Evolutionary conservation across 2,888 invertebrate genomes (phyloP), one percentile per base, ranked within the genome.

Genomic region (Diaperis boleti): DNA sequence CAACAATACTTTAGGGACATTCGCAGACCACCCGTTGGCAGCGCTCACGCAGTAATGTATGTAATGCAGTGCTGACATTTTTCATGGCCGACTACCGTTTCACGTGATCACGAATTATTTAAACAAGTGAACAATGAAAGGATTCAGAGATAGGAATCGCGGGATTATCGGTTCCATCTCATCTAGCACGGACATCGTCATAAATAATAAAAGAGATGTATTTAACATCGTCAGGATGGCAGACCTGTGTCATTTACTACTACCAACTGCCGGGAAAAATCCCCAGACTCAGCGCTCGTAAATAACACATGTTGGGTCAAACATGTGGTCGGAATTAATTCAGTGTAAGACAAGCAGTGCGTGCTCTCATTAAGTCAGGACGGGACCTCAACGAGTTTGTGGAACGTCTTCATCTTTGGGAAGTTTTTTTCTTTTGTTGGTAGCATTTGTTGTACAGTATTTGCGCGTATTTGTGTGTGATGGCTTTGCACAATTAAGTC

Each of bases 301-400:
- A 70, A 69, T 69, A 68, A 70, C 67, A 65, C 62, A 67, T 66
- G 65, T 59, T 68, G 64, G 62, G 60, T 68, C 54, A 66, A 69
- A 69, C 67, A 63, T 65, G 70, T 64, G 69, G 69, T 62, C 65
- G 47, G 63, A 64, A 72, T 73, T 73, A 72, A 73, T 73, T 68
- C 69, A 60, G 71, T 73, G 73, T 73, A 73, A 71, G 70, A 73
- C 71, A 69, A 71, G 70, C 70, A 71, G 71, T 73, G 71, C 72
- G 72, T 73, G 73, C 68, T 71, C 72, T 73, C 70, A 73, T 73
- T 73, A 72, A 72, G 67, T 62, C 68, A 65, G 50, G 29, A 50
- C 15, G 20, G 17, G 15, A 50, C 35, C 22, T 20, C 20, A 44
- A 22, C 15, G 10, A 18, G 7, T 11, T 7, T 44, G 10, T 44